Conservation (phyloP, 23 tunicate genomes). For the Ciona savignyi region DNA sequence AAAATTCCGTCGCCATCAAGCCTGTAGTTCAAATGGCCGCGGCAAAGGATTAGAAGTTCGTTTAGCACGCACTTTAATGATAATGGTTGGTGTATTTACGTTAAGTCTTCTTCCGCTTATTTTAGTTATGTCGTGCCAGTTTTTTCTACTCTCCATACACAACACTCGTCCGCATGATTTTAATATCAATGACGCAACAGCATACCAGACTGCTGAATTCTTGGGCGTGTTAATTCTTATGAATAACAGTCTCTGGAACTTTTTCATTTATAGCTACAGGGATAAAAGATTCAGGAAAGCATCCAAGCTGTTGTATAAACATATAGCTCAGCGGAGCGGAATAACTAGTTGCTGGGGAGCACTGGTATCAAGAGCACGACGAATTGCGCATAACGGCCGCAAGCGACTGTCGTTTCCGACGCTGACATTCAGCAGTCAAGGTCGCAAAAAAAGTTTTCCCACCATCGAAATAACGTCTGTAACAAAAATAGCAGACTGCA, state of each 20-base stretch:
- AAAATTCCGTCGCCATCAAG: constrained; percentile 1
- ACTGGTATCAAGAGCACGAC: not conserved
- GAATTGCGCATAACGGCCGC: too few species aligned
- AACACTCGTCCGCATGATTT: constrained; percentile 1
- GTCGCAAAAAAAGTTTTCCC: not conserved
- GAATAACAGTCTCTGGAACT: constrained; percentile 52
- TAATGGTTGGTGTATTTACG: constrained; percentile 67
- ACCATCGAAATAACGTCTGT: not conserved
- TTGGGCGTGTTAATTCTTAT: constrained; percentile 16
- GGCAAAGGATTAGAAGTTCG: constrained; percentile 19
- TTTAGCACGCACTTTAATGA: constrained; percentile 46
- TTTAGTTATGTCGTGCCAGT: constrained; percentile 6
- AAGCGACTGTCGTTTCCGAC: not conserved
- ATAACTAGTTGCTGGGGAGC: not conserved
- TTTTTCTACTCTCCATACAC: not conserved
- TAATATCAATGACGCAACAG: constrained; percentile 4
- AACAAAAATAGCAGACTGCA: too few species aligned
- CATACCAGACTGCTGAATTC: constrained; percentile 15
- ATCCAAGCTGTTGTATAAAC: not conserved
- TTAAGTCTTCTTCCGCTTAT: constrained; percentile 36
- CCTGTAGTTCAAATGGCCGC: not conserved
- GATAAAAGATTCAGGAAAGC: constrained; percentile 28
- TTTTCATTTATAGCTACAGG: constrained; percentile 32
- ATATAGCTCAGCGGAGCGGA: not conserved
- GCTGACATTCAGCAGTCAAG: not conserved